Conservation (phyloP, 2,113 vertebrate genomes). For the Heliornis fulica region DNA sequence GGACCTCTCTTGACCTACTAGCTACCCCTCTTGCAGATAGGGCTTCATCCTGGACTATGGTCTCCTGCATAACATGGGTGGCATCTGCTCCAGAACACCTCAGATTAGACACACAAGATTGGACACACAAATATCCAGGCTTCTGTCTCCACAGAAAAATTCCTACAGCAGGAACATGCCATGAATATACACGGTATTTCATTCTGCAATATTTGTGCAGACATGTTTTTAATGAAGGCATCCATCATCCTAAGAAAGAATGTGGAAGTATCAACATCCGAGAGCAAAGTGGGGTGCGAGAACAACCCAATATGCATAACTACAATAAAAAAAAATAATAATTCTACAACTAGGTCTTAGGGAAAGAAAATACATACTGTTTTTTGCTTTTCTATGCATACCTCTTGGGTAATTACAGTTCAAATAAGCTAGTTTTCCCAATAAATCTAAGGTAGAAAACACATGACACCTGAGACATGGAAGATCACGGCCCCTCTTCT, state of each 20-base stretch:
- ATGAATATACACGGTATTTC: not conserved
- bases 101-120: not conserved
- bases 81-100: not conserved
- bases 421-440: not conserved
- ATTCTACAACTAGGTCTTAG: not conserved
- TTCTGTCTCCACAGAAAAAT: not conserved
- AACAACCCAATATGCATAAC: not conserved
- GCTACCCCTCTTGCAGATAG: too few species aligned
- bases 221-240: not conserved
- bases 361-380: not conserved
- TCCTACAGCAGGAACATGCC: not conserved
- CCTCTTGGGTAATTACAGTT: not conserved
- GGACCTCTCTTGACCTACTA: too few species aligned
- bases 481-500: not conserved
- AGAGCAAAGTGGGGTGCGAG: not conserved
- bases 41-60: not conserved
- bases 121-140: not conserved
- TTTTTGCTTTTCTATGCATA: not conserved
- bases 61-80: not conserved
- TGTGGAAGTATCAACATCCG: not conserved
- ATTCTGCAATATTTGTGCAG: not conserved
- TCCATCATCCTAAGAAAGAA: not conserved
- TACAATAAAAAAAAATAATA: not conserved
- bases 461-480: not conserved
- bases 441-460: not conserved